These are phyloP conservation scores for Xestia xanthographa DNA, from an alignment of 2,888 invertebrate genomes.

Conservation along the genomic window DNA sequence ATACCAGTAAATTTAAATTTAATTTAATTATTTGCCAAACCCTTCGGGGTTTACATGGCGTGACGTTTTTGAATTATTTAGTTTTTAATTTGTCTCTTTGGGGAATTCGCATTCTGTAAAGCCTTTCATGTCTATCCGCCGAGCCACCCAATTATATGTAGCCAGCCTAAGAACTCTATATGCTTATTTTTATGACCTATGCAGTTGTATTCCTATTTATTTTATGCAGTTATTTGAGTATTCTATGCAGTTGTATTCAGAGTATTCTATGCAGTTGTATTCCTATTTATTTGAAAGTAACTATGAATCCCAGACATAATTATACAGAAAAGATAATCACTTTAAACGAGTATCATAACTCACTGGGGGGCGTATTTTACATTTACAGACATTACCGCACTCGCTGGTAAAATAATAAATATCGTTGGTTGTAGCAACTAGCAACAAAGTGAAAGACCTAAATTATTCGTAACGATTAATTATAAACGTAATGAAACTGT, in stretches of 20 bases:
- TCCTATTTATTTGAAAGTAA: not conserved
- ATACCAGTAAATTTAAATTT: too few species aligned
- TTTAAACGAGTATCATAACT: constrained; percentile 31
- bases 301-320: constrained; percentile 27
- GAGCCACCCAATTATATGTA: too few species aligned
- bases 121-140: too few species aligned
- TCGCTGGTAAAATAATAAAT: constrained; percentile 31
- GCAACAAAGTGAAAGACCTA: not conserved
- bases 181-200: not conserved
- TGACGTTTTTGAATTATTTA: too few species aligned
- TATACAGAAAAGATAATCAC: constrained; percentile 35
- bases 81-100: too few species aligned
- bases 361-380: constrained; percentile 35
- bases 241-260: not conserved
- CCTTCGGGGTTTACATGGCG: too few species aligned
- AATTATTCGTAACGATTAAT: not conserved
- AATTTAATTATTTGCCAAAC: too few species aligned
- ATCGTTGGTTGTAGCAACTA: not conserved
- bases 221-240: too few species aligned
- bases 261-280: not conserved
- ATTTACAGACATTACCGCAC: constrained; percentile 21
- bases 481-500: not conserved
- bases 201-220: not conserved
- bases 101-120: too few species aligned
- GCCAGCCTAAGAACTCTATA: too few species aligned